Base-by-base conservation (phyloP, 2,797 vertebrate genomes). In the Podargus strigoides region DNA sequence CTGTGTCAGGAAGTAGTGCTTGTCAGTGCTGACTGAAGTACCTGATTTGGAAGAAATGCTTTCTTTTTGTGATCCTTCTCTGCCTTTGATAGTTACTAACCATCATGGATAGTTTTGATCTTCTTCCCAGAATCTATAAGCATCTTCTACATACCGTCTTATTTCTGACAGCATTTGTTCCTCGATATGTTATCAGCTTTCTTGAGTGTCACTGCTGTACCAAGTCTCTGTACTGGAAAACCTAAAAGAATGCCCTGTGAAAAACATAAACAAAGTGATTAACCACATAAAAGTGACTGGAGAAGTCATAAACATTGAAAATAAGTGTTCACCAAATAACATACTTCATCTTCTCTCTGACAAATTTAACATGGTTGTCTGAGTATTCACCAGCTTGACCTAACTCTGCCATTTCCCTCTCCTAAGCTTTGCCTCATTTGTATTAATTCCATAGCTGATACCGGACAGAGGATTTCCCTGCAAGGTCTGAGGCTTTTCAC, bases 201-300 rank as follows among this genome's bases (percentile, higher is more conserved):
- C n/a, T 69, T 69, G 52, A 69, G 36, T 36, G 63, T 59, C 47
- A 32, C 12, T 66, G 20, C 21, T 85, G 23, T 32, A 82, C 37
- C 24, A 62, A 69, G 36, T 44, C 56, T 74, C 59, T 76, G 22
- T 58, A 75, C 27, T 39, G 49, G 26, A 47, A 83, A 89, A 73
- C 18, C 9, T 64, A 47, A 47, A 86, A 75, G 20, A 72, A 13
- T 52, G 44, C 8, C 39, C 28, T 87, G 85, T 85, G 72, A 85
- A 94, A 94, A 87, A 79, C 10, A 41, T 53, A 82, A 85, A 76
- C 67, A 82, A 92, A 85, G 55, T 39, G 21, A 62, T 91, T 92
- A 76, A 79, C 20, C 73, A 24, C 21, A 41, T 79, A 32, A 14
- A 76, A 73, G 36, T 37, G n/a, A 76, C n/a, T 50, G 70, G 73